Percentiles rank a stretch among this genome's conserved stretches.
Evolutionary conservation across 2,113 vertebrate genomes (phyloP).

Genomic region (Pterocles gutturalis): DNA sequence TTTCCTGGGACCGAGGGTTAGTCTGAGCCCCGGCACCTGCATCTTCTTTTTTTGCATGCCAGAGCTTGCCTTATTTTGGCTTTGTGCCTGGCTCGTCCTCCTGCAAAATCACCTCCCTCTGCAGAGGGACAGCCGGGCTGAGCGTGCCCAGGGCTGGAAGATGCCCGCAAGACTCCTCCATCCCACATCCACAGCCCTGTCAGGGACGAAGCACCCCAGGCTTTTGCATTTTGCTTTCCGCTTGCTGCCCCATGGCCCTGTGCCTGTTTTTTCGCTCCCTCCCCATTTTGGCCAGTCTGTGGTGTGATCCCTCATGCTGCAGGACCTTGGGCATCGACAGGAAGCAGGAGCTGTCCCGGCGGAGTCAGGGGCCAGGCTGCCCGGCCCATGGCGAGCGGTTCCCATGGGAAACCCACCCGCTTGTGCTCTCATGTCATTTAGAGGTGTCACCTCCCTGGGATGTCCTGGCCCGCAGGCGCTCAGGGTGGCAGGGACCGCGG

Average conservation of each 20-base stretch:
- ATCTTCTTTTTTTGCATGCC: background rate
- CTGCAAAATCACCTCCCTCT: background rate
- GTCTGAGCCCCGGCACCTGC: background rate
- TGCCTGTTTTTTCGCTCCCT: background rate
- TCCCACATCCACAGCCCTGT: background rate
- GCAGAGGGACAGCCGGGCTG: background rate
- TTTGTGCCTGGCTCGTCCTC: background rate
- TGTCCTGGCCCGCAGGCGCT: background rate
- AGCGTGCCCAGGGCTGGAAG: background rate
- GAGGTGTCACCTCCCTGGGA: background rate
- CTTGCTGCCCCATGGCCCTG: background rate
- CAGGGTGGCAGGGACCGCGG: background rate
- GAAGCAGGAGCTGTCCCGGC: background rate
- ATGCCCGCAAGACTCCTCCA: background rate
- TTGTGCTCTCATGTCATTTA: background rate
- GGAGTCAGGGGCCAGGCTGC: background rate
- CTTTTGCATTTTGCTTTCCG: background rate
- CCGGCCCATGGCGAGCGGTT: background rate
- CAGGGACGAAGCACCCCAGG: background rate
- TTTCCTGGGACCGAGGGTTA: background rate
- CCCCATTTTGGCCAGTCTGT: accelerated
- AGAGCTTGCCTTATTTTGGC: background rate
- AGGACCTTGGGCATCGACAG: accelerated
- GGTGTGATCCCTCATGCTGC: accelerated
- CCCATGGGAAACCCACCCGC: background rate